Evolutionary conservation across 2,113 vertebrate genomes (phyloP).

Genomic region (Nymphicus hollandicus): DNA sequence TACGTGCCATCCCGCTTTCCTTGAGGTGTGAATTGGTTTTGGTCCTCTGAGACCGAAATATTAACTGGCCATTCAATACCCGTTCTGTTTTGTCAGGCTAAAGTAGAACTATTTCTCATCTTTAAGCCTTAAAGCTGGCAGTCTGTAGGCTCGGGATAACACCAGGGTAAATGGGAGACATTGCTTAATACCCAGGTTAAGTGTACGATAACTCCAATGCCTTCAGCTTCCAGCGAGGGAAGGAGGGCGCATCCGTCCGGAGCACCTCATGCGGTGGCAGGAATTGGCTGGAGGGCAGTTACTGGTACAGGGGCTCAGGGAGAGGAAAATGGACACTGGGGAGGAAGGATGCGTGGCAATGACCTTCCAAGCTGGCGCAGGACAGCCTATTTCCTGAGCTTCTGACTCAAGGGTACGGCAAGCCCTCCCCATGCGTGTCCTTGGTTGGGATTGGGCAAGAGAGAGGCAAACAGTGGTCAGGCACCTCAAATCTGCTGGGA

Average conservation of each 20-base stretch:
- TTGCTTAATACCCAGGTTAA: constrained; percentile 39
- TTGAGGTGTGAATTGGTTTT: constrained; percentile 24
- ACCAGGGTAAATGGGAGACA: background rate
- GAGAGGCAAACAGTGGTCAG: constrained; percentile 30
- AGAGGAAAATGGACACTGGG: constrained; percentile 59
- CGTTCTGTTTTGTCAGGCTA: background rate
- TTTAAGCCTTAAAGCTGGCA: constrained; percentile 24
- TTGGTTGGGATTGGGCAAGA: constrained; percentile 45
- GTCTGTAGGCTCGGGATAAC: background rate
- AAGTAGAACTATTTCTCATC: constrained; percentile 15
- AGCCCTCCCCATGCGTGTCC: constrained; percentile 31
- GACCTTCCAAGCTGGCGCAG: constrained; percentile 64
- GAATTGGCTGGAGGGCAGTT: constrained; percentile 22
- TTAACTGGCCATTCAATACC: background rate
- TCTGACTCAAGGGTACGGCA: constrained; percentile 48
- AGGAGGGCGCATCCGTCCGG: background rate
- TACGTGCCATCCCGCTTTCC: background rate
- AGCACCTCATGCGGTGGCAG: constrained; percentile 43
- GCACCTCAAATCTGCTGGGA: constrained; percentile 30
- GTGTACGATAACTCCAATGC: background rate
- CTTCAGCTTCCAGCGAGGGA: background rate
- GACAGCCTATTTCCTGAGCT: constrained; percentile 50
- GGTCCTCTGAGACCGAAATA: background rate
- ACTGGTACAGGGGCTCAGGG: constrained; percentile 30
- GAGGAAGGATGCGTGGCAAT: constrained; percentile 68